Conservation (phyloP, 2,888 invertebrate genomes). For the Sceliomorpha sp. region DNA sequence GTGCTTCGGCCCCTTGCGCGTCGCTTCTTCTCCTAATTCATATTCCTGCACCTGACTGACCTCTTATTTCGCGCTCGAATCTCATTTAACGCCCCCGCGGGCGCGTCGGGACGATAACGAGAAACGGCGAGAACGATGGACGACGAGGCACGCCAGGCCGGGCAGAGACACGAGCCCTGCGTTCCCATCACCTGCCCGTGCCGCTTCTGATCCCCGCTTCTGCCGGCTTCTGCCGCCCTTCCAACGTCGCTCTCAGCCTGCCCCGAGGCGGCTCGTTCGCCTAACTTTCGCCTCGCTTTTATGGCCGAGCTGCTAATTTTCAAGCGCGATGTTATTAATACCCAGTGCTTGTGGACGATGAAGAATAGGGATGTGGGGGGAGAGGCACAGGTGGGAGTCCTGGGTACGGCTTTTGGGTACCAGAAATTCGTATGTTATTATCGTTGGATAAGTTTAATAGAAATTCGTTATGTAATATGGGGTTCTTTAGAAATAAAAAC, state of each 20-base stretch:
- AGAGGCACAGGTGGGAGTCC: slow-evolving; percentile 49
- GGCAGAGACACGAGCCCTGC: slow-evolving; percentile 36
- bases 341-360: slow-evolving; percentile 19
- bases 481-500: too few relatives aligned
- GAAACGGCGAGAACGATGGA: slow-evolving; percentile 46
- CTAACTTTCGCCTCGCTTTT: slow-evolving; percentile 60
- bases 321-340: slow-evolving; percentile 74
- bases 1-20: slow-evolving; percentile 26
- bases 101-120: slow-evolving; percentile 61
- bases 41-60: slow-evolving; percentile 79
- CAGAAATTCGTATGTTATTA: too few relatives aligned
- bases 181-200: slow-evolving; percentile 56
- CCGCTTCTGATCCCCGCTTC: too few relatives aligned
- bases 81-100: slow-evolving; percentile 80
- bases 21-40: too few relatives aligned
- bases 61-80: slow-evolving; percentile 70
- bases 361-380: slow-evolving; percentile 32
- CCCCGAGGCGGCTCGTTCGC: slow-evolving; percentile 56
- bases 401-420: too few relatives aligned
- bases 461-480: too few relatives aligned
- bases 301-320: slow-evolving; percentile 70
- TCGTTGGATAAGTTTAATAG: too few relatives aligned
- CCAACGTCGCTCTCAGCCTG: too few relatives aligned
- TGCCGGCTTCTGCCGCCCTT: too few relatives aligned
- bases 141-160: too few relatives aligned